A percentile compares a stretch with the other conserved stretches of the same genome.
Conservation (phyloP, 2,797 vertebrate genomes). For the Manis pentadactyla region DNA sequence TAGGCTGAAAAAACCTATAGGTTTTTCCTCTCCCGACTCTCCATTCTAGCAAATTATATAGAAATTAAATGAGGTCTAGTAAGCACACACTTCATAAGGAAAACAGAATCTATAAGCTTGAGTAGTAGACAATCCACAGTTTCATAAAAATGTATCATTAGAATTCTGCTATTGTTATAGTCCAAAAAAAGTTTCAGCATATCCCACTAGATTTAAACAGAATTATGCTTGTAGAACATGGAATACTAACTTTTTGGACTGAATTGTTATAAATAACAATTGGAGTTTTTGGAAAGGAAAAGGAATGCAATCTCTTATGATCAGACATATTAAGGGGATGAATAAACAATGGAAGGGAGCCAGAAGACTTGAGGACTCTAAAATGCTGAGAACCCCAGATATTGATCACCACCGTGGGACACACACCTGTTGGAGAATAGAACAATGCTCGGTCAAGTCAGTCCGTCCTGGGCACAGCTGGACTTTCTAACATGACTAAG, state of each 20-base stretch:
- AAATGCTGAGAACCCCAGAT: neutral
- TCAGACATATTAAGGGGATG: neutral
- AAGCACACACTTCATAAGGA: neutral
- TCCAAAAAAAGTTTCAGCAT: conserved; percentile 49
- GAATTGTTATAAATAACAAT: neutral
- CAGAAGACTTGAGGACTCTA: neutral
- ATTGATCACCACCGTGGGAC: neutral
- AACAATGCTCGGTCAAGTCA: neutral
- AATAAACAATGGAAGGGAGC: neutral
- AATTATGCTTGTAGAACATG: conserved; percentile 1
- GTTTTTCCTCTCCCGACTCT: neutral
- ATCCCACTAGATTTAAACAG: neutral
- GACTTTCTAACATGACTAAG: neutral
- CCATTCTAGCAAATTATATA: neutral
- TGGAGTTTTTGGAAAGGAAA: conserved; percentile 43
- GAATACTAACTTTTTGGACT: neutral
- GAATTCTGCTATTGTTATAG: neutral
- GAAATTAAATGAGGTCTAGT: neutral
- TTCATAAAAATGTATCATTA: neutral
- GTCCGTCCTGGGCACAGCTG: neutral
- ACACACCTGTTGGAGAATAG: neutral
- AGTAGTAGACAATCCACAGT: neutral
- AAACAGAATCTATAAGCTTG: conserved; percentile 46
- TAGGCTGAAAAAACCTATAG: neutral
- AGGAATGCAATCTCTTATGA: conserved; percentile 10